Evolutionary conservation across 2,888 invertebrate genomes (phyloP), one percentile per base, ranked within the genome.

Genomic region (Tetramorium bicarinatum): DNA sequence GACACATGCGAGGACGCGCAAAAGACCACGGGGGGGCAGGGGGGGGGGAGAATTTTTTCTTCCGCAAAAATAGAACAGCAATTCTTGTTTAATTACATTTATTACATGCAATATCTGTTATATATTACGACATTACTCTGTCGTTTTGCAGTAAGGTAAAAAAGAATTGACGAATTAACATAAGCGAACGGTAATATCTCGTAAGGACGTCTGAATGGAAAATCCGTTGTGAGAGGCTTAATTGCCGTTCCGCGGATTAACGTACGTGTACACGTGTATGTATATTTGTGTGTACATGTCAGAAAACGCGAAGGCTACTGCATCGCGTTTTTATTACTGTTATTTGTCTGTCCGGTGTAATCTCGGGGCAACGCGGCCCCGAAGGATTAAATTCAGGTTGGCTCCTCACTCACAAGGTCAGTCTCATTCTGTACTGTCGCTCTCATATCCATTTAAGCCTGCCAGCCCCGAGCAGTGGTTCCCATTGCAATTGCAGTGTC

Each of bases 301-400:
- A 84, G 79, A 85, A 85, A 86, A 81, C 69, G 56, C 72, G 74
- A 72, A 79, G 67, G 74, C 83, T 66, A 83, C 79, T 56, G 75
- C 84, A 54, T 56, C 83, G 54, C 64, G 74, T 77, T 79, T 80
- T 88, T 89, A 90, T 90, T 92, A 91, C 92, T 92, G 89, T 91
- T 93, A 93, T 93, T 92, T 92, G 92, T 91, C 92, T 90, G 91
- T 90, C 89, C 89, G 87, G 91, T 87, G 89, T 91, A 91, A 92
- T 92, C 92, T 87, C 89, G 88, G 88, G 85, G 89, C 87, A 86
- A 87, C 86, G 87, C 86, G 89, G 90, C 90, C 85, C 87, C 87
- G 87, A 87, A 88, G 92, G 91, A 93, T 93, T 93, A 93, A 93
- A 93, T 93, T 92, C 91, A 93, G 91, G 91, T 92, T 92, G 92